phyloP scores from a whole-genome alignment of 2,888 invertebrate species.

The Polyommatus iphigenia region DNA sequence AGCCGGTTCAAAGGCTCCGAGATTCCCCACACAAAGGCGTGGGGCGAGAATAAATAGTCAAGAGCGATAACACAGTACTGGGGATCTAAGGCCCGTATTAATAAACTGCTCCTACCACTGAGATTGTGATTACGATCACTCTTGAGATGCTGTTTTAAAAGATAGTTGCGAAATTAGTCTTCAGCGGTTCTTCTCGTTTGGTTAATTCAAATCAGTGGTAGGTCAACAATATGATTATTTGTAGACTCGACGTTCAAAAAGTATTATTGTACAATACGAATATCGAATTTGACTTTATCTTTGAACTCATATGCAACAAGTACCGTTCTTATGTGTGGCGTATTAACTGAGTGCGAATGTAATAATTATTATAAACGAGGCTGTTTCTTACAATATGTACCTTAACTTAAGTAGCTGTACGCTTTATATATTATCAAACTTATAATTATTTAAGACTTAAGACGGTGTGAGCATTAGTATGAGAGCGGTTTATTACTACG shows the following conservation, averaged over 20 bases:
- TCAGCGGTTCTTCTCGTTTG: not conserved
- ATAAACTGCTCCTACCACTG: not conserved
- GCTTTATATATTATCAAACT: no score
- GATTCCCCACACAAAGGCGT: slow-evolving; percentile 40
- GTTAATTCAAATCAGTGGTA: not conserved
- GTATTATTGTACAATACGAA: not conserved
- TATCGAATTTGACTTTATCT: no score
- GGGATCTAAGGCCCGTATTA: slow-evolving; percentile 26
- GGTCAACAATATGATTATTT: not conserved
- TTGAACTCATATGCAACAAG: no score
- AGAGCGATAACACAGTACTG: slow-evolving; percentile 38
- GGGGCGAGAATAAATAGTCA: slow-evolving; percentile 42
- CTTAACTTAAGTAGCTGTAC: not conserved
- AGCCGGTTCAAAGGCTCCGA: slow-evolving; percentile 43
- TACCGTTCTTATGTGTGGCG: no score
- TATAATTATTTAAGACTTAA: no score
- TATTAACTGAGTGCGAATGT: no score
- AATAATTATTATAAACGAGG: no score
- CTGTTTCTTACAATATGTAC: not conserved
- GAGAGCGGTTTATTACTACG: not conserved
- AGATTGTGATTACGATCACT: not conserved
- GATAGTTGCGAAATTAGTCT: not conserved
- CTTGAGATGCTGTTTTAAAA: not conserved
- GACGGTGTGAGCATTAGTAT: not conserved
- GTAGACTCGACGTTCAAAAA: not conserved